A percentile compares a stretch with the other conserved stretches of the same genome.
phyloP scores from a whole-genome alignment of 2,113 vertebrate genomes.

The Thermophis baileyi region DNA sequence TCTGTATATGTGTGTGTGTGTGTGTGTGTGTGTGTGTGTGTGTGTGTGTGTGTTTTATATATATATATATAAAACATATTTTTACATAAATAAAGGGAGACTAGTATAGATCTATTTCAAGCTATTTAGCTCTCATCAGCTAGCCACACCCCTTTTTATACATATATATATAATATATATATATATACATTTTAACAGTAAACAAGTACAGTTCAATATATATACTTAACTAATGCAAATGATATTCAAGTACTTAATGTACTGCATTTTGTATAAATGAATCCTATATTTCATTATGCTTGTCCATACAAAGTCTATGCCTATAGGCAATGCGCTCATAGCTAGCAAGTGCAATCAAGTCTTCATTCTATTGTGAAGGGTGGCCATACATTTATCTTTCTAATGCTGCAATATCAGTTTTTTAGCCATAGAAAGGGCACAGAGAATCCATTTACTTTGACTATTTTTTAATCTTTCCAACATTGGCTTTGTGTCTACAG shows the following conservation, averaged over 20 bases:
- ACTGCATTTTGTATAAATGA: not conserved
- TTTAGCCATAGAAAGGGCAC: not conserved
- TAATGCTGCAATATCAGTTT: not conserved
- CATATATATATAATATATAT: no score
- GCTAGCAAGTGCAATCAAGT: not conserved
- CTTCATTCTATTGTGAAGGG: not conserved
- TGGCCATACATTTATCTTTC: not conserved
- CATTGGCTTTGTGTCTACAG: not conserved
- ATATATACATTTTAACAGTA: not conserved
- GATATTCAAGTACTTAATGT: not conserved
- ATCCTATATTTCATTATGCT: not conserved
- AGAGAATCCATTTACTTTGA: not conserved
- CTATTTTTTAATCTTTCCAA: not conserved
- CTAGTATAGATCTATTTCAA: no score
- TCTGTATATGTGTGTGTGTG: no score
- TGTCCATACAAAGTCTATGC: not conserved
- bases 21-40: no score
- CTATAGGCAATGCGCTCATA: not conserved
- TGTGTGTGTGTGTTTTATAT: no score
- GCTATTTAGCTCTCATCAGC: no score
- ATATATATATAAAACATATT: no score
- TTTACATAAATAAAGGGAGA: no score
- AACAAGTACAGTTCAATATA: not conserved
- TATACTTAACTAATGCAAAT: not conserved
- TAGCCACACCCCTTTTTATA: no score